These are phyloP conservation scores for Biston stratarius DNA, from an alignment of 2,888 invertebrate genomes.

Conservation along the genomic window DNA sequence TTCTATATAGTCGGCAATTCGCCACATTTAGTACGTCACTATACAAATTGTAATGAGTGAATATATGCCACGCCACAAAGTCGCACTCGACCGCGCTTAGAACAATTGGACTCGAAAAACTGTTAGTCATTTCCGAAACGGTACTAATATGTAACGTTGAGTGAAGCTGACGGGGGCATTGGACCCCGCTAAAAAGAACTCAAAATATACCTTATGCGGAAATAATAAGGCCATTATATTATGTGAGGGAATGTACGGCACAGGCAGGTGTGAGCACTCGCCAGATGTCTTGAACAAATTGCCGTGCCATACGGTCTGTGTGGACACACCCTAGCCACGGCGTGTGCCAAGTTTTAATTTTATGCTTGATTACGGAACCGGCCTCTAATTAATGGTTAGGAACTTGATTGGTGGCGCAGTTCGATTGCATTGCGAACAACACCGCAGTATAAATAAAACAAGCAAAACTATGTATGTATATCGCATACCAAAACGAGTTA, in stretches of 20 bases:
- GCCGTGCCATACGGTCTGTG: constrained; percentile 82
- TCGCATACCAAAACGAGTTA: too few species aligned
- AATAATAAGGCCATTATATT: constrained; percentile 38
- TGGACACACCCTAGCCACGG: constrained; percentile 81
- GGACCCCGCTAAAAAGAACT: constrained; percentile 76
- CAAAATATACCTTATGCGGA: constrained; percentile 53
- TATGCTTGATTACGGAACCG: constrained; percentile 84
- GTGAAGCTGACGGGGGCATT: constrained; percentile 77
- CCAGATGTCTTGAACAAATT: constrained; percentile 87
- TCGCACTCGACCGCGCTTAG: constrained; percentile 73
- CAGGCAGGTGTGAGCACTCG: constrained; percentile 77
- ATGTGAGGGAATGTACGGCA: constrained; percentile 56
- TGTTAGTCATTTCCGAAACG: constrained; percentile 84
- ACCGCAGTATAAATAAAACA: constrained; percentile 3
- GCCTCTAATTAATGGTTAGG: constrained; percentile 80
- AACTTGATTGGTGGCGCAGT: constrained; percentile 53
- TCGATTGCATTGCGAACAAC: constrained; percentile 44
- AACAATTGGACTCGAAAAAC: constrained; percentile 75
- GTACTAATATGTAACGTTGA: constrained; percentile 70
- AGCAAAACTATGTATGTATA: background rate
- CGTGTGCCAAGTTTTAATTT: constrained; percentile 86
- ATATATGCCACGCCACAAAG: constrained; percentile 64
- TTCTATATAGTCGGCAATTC: too few species aligned
- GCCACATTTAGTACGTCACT: background rate
- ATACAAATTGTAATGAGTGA: constrained; percentile 57